These are phyloP conservation scores for Eurytoma adleriae DNA, from an alignment of 2,888 invertebrate species.

Conservation along the genomic window DNA sequence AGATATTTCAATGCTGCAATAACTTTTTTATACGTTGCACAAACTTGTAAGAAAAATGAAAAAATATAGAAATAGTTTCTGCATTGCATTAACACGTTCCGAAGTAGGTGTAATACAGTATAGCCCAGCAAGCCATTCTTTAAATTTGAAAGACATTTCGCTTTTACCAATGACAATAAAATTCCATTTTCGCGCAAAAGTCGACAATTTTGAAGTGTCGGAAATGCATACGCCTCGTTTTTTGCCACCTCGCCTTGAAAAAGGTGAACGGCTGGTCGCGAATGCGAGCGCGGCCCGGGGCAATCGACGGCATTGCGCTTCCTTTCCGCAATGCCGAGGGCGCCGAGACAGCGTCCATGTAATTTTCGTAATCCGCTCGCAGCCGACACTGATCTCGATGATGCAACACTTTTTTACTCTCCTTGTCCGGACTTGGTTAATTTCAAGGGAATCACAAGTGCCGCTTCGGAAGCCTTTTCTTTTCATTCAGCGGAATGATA, in stretches of 20 bases:
- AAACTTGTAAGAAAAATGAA: no score
- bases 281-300: not conserved
- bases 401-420: slow-evolving; percentile 34
- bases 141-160: no score
- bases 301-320: slow-evolving; percentile 46
- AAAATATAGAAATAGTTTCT: no score
- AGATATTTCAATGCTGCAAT: no score
- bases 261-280: slow-evolving; percentile 42
- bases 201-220: slow-evolving; percentile 3
- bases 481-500: not conserved
- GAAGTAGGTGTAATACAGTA: no score
- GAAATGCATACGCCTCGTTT: slow-evolving; percentile 32
- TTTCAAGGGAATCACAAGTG: slow-evolving; percentile 24
- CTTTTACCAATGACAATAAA: no score
- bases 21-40: no score
- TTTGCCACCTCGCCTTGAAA: slow-evolving; percentile 6
- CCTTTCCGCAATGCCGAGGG: slow-evolving; percentile 20
- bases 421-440: not conserved
- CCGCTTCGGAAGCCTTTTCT: slow-evolving; percentile 8
- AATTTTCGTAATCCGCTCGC: slow-evolving; percentile 41
- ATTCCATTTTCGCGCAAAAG: no score
- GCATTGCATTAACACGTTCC: no score
- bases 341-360: slow-evolving; percentile 5
- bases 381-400: slow-evolving; percentile 52
- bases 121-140: no score